phyloP scores from a whole-genome alignment of 2,888 invertebrate genomes.

The Morpho achilles region DNA sequence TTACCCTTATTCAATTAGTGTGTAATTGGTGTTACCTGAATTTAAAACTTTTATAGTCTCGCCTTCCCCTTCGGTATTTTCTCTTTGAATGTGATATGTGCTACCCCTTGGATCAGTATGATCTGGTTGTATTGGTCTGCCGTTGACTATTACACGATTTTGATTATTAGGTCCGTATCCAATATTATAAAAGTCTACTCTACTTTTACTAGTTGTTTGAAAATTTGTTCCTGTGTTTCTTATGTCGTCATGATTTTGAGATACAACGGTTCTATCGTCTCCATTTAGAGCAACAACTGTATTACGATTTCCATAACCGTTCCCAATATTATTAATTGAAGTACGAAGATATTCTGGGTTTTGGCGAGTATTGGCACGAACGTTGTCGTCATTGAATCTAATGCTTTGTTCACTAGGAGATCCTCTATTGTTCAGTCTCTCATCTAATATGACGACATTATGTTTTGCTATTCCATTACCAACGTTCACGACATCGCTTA shows the following conservation, averaged over 20 bases:
- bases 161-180: conserved; percentile 14
- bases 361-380: background rate
- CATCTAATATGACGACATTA: conserved; percentile 10
- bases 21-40: background rate
- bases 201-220: background rate
- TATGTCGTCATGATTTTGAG: too few relatives aligned
- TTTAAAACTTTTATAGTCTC: conserved; percentile 4
- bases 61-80: background rate
- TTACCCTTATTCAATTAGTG: background rate
- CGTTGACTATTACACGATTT: conserved; percentile 10
- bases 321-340: conserved; percentile 11
- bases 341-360: background rate
- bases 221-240: too few relatives aligned
- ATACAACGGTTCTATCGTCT: background rate
- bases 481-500: conserved; percentile 1
- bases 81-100: background rate
- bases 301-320: conserved; percentile 12
- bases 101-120: background rate
- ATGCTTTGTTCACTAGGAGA: background rate
- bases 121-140: background rate
- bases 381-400: background rate
- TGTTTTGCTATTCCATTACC: conserved; percentile 16
- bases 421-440: background rate
- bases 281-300: background rate
- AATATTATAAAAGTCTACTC: conserved; percentile 1